Conservation (phyloP, 2,113 vertebrate genomes). For the Psephotus haematonotus region DNA sequence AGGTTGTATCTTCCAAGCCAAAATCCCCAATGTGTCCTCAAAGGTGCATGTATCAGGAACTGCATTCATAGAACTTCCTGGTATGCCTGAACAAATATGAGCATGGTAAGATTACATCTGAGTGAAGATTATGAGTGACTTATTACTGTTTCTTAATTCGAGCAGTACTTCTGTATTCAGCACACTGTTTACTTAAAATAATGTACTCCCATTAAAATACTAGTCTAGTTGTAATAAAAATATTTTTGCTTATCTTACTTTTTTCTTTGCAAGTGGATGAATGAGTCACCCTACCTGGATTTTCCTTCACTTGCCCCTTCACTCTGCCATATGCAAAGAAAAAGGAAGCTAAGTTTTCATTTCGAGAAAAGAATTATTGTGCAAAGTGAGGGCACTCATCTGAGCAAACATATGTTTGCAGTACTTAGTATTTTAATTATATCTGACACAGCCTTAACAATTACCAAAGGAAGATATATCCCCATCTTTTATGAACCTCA, state of each 20-base stretch:
- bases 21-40: not conserved
- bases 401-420: not conserved
- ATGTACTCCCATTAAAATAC: constrained; percentile 9
- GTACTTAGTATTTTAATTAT: not conserved
- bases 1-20: not conserved
- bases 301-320: constrained; percentile 47
- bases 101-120: not conserved
- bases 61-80: not conserved
- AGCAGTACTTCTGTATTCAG: not conserved
- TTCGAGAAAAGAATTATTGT: not conserved
- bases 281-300: constrained; percentile 49
- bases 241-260: constrained; percentile 45
- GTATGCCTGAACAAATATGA: not conserved
- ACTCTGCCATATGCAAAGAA: constrained; percentile 48
- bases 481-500: not conserved
- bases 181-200: constrained; percentile 13
- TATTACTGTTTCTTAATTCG: not conserved
- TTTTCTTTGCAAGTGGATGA: constrained; percentile 38
- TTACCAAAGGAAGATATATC: not conserved
- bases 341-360: constrained; percentile 46
- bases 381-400: constrained; percentile 11
- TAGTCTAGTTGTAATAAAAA: not conserved
- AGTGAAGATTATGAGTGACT: not conserved
- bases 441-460: not conserved
- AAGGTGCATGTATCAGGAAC: not conserved